phyloP scores from a whole-genome alignment of 2,797 vertebrate genomes.

The Sebastes oblongus region DNA sequence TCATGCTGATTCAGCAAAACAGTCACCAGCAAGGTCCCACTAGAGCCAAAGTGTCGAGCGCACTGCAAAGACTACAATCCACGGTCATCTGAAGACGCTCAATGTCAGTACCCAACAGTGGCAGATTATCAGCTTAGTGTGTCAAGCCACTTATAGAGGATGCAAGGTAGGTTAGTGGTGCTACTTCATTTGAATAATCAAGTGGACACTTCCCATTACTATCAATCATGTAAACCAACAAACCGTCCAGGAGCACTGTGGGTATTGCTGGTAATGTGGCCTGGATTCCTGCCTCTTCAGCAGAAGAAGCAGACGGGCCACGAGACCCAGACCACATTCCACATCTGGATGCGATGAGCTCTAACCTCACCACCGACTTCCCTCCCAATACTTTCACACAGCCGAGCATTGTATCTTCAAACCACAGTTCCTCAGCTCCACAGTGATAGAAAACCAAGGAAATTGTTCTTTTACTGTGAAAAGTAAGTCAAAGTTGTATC shows the following conservation, averaged over 20 bases:
- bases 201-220: neutral
- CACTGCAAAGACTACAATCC: neutral
- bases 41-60: neutral
- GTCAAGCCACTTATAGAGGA: neutral
- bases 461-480: neutral
- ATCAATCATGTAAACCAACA: neutral
- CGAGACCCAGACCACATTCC: constrained; percentile 64
- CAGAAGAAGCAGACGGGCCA: constrained; percentile 26
- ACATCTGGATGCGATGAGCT: constrained; percentile 73
- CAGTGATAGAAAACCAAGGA: neutral
- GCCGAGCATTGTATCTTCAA: neutral
- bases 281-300: constrained; percentile 44
- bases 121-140: neutral
- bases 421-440: neutral
- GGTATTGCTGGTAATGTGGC: constrained; percentile 1
- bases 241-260: constrained; percentile 19
- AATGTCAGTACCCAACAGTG: no score
- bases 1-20: neutral
- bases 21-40: neutral
- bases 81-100: neutral
- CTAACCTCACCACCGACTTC: constrained; percentile 33
- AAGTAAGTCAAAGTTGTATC: neutral
- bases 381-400: constrained; percentile 34
- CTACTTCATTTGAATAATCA: neutral
- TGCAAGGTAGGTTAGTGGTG: neutral